Base-by-base conservation (phyloP, 2,113 vertebrate genomes). In the Cavia porcellus region DNA sequence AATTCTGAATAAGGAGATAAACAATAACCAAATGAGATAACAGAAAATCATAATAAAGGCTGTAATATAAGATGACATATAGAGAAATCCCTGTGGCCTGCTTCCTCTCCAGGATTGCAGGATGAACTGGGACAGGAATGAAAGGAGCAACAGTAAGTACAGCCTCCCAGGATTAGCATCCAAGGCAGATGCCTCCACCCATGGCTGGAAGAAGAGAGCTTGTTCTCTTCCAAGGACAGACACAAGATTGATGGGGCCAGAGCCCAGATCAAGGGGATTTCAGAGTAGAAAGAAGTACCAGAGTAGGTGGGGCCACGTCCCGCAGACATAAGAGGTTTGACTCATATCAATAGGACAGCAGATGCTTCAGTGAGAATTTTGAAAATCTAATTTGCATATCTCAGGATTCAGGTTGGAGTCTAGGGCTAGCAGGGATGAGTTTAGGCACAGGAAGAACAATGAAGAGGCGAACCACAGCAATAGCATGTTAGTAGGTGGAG, bases 341-440 rank as follows among this genome's bases (percentile, higher is more conserved):
- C 2, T 22, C 85, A 35, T 28, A 80, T 7, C 59, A 4, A 0
- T 38, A 32, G 1, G 38, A 0, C 9, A 24, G 24, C 24, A 17
- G 1, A 14, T 82, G 11, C 50, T 75, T 22, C 7, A 38, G 20
- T 11, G 55, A 25, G 5, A 25, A 2, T 1, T 55, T 38, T 90
- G 50, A 25, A 70, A 61, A 80, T 35, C 25, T 57, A 28, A 88
- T 85, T 83, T n/a, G 25, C 17, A 35, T 17, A 47, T 68, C 68
- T 66, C 7, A 47, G 8, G 89, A 59, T 47, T 93, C 12, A 55
- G 47, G 61, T 80, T 66, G 13, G 61, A 42, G 66, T 25, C 6
- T 13, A 7, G 5, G 6, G 0, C 4, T 9, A 5, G 2, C 47
- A 2, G 2, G 0, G 19, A 15, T 17, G 35, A 68, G 35, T 20